Evolutionary conservation across 2,888 invertebrate genomes (phyloP), one percentile per base, ranked within the genome.

Genomic region (Fragum whitleyi): DNA sequence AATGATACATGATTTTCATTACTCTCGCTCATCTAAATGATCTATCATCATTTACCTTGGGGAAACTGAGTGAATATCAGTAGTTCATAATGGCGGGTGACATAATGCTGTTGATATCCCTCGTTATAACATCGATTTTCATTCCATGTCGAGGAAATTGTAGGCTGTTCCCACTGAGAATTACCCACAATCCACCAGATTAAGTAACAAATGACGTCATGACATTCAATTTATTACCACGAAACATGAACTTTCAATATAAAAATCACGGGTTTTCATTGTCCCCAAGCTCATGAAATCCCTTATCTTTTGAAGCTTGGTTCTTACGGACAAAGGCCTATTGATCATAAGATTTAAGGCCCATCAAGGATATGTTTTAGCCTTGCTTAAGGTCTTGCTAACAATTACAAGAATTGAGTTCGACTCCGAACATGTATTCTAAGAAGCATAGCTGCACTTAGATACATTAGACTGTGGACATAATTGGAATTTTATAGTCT

Each of bases 131-230:
- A 61, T 61, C 29, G 61, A 61, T 61, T 61, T 57, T 61, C 61
- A 32, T 61, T 61, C 32, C 32, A 19, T 61, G 61, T 32, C 19
- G 29, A 32, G 61, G 32, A 61, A 61, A 28, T 61, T 32, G n/a
- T 32, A 28, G n/a, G 61, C 61, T 61, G 29, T 32, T 32, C 29
- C 61, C 61, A 28, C 26, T 23, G 57, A 23, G 57, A 57, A 21
- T 57, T 28, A 28, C 26, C 57, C 23, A 28, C 16, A 23, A 28
- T 61, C 29, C 29, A 2, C 19, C 32, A 61, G 61, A 61, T 61
- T 61, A 61, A 29, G 32, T 32, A 61, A 32, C 61, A 61, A 28
- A 32, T 61, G 61, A 61, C 61, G 61, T 61, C 32, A 61, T 32
- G 32, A n/a, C 28, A 61, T 61, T 5, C 19, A 32, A 61, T 61